Evolutionary conservation across 2,113 vertebrate genomes (phyloP).

Genomic region (Andinoacara biseriatus): DNA sequence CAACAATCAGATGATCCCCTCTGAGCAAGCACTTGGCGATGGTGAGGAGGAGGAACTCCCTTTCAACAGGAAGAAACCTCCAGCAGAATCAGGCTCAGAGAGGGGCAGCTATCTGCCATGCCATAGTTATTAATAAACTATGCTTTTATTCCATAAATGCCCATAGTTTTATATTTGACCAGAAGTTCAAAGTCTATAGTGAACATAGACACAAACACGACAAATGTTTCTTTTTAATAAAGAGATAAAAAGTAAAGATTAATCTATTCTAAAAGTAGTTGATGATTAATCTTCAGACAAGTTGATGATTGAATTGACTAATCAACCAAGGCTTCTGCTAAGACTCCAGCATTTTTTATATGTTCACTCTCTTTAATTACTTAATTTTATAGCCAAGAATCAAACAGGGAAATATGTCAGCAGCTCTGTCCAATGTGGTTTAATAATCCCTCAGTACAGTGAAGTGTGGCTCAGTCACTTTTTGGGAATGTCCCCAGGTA

Average conservation of each 20-base stretch:
- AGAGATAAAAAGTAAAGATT: no score
- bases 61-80: background rate
- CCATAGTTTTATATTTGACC: background rate
- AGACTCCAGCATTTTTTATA: background rate
- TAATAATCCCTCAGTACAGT: slow-evolving; percentile 16
- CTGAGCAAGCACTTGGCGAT: background rate
- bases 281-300: background rate
- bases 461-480: slow-evolving; percentile 24
- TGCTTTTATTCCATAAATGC: background rate
- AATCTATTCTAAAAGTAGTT: no score
- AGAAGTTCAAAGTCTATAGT: background rate
- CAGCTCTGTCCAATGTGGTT: slow-evolving; percentile 3
- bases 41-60: background rate
- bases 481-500: slow-evolving; percentile 41
- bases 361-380: background rate
- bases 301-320: background rate
- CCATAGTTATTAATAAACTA: background rate
- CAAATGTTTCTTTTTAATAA: no score
- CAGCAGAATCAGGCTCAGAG: background rate
- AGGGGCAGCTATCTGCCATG: background rate
- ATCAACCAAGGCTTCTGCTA: background rate
- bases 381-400: background rate
- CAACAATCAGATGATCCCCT: background rate
- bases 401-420: slow-evolving; percentile 5
- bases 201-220: background rate